Percentiles rank a stretch among this genome's conserved stretches.
phyloP scores from a whole-genome alignment of 2,888 invertebrate genomes.

The Drymonia ruficornis region DNA sequence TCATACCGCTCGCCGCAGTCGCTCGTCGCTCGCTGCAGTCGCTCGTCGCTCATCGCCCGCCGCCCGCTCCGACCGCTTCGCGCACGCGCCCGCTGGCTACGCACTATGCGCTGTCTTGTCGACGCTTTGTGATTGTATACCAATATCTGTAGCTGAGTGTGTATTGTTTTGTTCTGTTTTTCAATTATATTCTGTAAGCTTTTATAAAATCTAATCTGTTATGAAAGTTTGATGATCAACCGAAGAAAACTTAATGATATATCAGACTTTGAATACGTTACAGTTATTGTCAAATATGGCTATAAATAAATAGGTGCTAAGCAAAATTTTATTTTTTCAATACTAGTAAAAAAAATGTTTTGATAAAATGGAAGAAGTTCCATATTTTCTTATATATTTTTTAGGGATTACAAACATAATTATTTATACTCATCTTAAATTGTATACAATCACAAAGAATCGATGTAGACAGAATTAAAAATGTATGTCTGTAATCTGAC shows the following conservation, averaged over 20 bases:
- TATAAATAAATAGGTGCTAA: too few species aligned
- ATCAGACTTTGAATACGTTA: too few species aligned
- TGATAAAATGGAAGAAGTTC: too few species aligned
- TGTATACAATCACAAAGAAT: conserved; percentile 39
- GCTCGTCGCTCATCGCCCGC: background rate
- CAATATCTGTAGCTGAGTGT: background rate
- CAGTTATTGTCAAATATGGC: too few species aligned
- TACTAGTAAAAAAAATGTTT: too few species aligned
- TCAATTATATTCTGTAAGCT: too few species aligned
- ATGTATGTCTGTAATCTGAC: conserved; percentile 46
- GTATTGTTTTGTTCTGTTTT: too few species aligned
- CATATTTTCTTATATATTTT: too few species aligned
- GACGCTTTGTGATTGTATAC: conserved; percentile 36
- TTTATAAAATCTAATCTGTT: too few species aligned
- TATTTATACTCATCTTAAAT: background rate
- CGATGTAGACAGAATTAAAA: conserved; percentile 33
- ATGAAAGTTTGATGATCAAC: too few species aligned
- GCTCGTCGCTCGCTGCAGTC: conserved; percentile 21
- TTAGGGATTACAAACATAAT: background rate
- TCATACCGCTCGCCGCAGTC: conserved; percentile 26
- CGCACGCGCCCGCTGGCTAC: conserved; percentile 34
- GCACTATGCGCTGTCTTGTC: conserved; percentile 11
- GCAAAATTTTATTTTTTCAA: too few species aligned
- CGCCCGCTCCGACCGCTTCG: conserved; percentile 33
- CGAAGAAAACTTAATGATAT: too few species aligned